Evolutionary conservation across 2,113 vertebrate genomes (phyloP).

Genomic region (Nesogale talazaci): DNA sequence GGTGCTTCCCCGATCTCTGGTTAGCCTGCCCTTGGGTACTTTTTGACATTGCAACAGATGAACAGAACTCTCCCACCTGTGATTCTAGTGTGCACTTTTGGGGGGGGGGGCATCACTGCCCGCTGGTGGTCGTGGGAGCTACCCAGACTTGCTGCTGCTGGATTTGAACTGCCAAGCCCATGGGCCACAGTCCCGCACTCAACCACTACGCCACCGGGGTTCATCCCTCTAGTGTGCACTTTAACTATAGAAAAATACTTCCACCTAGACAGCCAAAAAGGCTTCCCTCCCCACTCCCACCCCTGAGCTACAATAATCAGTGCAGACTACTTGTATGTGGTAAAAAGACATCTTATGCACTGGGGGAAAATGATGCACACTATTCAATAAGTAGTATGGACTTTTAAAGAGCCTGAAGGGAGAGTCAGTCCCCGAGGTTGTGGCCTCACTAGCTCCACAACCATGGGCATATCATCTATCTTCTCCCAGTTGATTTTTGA

Average conservation of each 20-base stretch:
- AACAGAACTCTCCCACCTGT: background rate
- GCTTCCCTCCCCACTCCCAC: background rate
- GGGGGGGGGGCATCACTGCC: too few species aligned
- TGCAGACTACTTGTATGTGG: background rate
- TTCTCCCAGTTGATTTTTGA: slow-evolving; percentile 36
- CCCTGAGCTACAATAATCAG: background rate
- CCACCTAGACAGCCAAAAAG: background rate
- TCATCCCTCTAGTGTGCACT: too few species aligned
- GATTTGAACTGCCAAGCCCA: too few species aligned
- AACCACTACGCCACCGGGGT: too few species aligned
- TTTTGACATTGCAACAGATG: background rate
- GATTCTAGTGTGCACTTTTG: too few species aligned
- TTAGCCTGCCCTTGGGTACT: background rate
- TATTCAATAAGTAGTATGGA: background rate
- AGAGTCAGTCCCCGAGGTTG: background rate
- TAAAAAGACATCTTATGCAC: background rate
- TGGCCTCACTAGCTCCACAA: background rate
- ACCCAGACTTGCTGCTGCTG: too few species aligned
- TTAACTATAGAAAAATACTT: background rate
- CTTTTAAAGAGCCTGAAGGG: slow-evolving; percentile 5
- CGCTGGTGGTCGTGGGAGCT: too few species aligned
- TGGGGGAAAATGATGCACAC: background rate
- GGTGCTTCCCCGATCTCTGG: background rate
- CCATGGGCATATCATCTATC: background rate
- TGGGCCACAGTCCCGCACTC: too few species aligned